Evolutionary conservation across 2,113 vertebrate genomes (phyloP).

Genomic region (Narcine bancroftii): DNA sequence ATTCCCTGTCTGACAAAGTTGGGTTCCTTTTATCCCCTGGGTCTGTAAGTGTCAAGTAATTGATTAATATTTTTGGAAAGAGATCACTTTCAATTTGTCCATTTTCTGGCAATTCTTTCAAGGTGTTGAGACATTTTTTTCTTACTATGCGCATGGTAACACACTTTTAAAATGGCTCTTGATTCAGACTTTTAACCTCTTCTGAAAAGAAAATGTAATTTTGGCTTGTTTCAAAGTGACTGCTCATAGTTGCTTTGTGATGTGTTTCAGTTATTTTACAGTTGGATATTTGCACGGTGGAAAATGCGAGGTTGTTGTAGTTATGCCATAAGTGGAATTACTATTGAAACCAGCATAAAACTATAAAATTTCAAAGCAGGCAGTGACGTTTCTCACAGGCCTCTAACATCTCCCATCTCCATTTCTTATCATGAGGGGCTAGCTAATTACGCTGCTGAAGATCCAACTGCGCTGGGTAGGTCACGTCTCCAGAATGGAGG

Average conservation of each 20-base stretch:
- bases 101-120: neutral
- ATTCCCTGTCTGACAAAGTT: neutral
- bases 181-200: neutral
- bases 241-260: neutral
- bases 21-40: neutral
- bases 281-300: neutral
- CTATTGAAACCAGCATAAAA: neutral
- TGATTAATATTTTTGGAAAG: conserved; percentile 3
- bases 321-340: neutral
- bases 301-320: neutral
- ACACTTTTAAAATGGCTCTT: neutral
- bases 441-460: no score
- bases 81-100: neutral
- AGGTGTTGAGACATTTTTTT: neutral
- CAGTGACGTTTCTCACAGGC: neutral
- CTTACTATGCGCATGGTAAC: neutral
- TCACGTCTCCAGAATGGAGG: no score
- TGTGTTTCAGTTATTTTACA: neutral
- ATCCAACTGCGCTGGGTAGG: no score
- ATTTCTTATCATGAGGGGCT: neutral
- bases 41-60: neutral
- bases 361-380: neutral
- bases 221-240: neutral
- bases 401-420: no score
- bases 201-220: neutral